Conservation (phyloP, 2,797 vertebrate genomes). For the Scleropages formosus region DNA sequence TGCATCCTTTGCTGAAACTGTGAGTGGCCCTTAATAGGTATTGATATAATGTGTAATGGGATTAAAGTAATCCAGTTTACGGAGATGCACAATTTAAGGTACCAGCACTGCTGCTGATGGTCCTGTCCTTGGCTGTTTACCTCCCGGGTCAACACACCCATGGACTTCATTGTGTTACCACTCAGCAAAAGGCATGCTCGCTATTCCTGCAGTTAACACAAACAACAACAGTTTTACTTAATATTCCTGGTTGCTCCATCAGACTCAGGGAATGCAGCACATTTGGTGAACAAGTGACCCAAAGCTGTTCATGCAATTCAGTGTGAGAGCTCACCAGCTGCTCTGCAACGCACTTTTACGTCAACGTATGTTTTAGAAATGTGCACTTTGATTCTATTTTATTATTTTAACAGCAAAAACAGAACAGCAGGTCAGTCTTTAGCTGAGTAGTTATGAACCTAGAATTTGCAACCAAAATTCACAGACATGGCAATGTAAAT, state of each 20-base stretch:
- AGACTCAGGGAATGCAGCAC: too few species aligned
- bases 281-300: not conserved
- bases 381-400: too few species aligned
- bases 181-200: too few species aligned
- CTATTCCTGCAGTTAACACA: not conserved
- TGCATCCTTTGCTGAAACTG: not conserved
- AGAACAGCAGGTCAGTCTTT: too few species aligned
- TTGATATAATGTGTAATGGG: constrained; percentile 22
- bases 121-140: not conserved
- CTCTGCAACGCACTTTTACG: not conserved
- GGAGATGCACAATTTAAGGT: not conserved
- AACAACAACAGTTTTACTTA: not conserved
- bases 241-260: not conserved
- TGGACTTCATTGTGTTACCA: too few species aligned
- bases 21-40: constrained; percentile 18
- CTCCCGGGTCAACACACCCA: too few species aligned
- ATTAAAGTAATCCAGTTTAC: constrained; percentile 15
- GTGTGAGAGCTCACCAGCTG: not conserved
- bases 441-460: too few species aligned
- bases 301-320: not conserved
- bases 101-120: not conserved
- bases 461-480: too few species aligned
- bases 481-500: too few species aligned
- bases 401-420: too few species aligned
- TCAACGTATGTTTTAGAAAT: not conserved